A percentile compares a stretch with the other conserved stretches of the same genome.
Conservation (phyloP, 1,140 invertebrate species). For the Muscidifurax raptorellus region DNA sequence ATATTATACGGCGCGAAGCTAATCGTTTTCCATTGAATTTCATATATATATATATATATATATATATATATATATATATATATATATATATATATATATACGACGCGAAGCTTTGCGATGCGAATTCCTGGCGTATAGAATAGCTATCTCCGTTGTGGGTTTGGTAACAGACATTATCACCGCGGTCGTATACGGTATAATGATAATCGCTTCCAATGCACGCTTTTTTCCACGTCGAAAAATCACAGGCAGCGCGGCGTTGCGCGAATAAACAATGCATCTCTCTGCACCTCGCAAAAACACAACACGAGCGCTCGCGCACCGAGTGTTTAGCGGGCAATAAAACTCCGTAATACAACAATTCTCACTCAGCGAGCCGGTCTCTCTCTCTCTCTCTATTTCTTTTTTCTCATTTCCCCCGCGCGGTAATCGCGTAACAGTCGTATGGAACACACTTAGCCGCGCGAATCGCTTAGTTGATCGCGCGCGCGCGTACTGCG, state of each 20-base stretch:
- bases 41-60: too few species aligned
- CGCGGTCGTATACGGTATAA: not conserved
- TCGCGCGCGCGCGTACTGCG: not conserved
- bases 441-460: not conserved
- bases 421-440: conserved; percentile 1
- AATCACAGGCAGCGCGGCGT: not conserved
- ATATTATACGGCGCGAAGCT: not conserved
- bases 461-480: conserved; percentile 37
- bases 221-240: not conserved
- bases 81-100: too few species aligned
- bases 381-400: too few species aligned
- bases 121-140: not conserved
- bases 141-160: not conserved
- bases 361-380: conserved; percentile 24
- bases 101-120: not conserved
- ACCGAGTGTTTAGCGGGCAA: not conserved
- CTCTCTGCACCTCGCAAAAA: not conserved
- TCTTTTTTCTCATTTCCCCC: not conserved
- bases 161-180: not conserved
- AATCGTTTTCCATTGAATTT: conserved; percentile 24
- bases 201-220: not conserved
- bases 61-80: too few species aligned
- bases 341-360: conserved; percentile 37
- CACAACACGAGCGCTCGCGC: too few species aligned
- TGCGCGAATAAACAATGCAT: not conserved